Percentiles rank a stretch among this genome's conserved stretches.
Conservation (phyloP, 1,140 invertebrate species). For the Drosophila busckii region DNA sequence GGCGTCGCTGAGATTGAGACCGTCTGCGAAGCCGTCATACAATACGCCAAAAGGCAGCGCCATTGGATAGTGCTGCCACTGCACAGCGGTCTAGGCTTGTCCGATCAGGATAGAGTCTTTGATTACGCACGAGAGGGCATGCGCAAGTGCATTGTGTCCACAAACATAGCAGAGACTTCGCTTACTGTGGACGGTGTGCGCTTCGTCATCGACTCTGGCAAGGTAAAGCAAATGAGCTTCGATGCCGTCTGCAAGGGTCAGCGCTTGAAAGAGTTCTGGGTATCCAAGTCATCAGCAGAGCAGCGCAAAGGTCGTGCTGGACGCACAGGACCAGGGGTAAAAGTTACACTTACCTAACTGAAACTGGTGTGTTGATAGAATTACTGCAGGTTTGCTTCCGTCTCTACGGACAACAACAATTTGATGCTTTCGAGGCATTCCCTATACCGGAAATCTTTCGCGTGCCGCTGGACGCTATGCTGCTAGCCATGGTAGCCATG, state of each 20-base stretch:
- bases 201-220: constrained; percentile 98
- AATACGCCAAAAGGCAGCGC: constrained; percentile 89
- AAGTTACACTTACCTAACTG: neutral
- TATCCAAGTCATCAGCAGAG: constrained; percentile 97
- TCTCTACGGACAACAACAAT: constrained; percentile 90
- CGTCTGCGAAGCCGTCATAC: constrained; percentile 91
- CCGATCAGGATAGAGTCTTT: constrained; percentile 99
- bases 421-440: constrained; percentile 86
- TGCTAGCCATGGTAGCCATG: constrained; percentile 97
- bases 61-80: constrained; percentile 97
- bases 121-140: constrained; percentile 96
- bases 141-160: constrained; percentile 98
- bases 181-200: constrained; percentile 99
- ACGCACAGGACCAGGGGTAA: constrained; percentile 82
- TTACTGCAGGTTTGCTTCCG: constrained; percentile 84
- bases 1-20: constrained; percentile 96
- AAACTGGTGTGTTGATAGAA: no score
- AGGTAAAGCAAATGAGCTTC: constrained; percentile 98
- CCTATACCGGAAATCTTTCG: constrained; percentile 94
- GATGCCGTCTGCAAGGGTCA: constrained; percentile 94
- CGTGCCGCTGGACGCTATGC: constrained; percentile 93
- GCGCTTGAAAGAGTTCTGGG: constrained; percentile 95
- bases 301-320: constrained; percentile 97
- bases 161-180: constrained; percentile 99
- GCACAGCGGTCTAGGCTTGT: constrained; percentile 94